Evolutionary conservation across 2,113 vertebrate species (phyloP).

Genomic region (Archocentrus centrarchus): DNA sequence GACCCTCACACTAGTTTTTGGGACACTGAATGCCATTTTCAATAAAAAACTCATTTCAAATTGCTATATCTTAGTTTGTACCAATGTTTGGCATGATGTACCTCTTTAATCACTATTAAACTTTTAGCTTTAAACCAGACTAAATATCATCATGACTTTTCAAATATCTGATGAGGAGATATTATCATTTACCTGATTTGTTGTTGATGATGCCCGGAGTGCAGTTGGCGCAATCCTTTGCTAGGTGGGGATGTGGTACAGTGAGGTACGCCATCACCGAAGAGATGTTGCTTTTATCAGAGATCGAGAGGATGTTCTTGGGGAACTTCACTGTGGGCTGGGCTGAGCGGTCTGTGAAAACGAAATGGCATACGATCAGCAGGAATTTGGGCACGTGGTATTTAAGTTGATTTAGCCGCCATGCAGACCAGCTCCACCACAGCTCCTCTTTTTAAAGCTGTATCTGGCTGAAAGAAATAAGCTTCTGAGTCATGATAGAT

Average conservation of each 20-base stretch:
- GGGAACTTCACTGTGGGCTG: slow-evolving; percentile 91
- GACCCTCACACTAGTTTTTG: background rate
- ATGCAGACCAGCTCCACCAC: background rate
- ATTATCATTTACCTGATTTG: slow-evolving; percentile 83
- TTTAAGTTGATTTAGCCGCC: background rate
- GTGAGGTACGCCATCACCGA: slow-evolving; percentile 90
- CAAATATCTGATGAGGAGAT: background rate
- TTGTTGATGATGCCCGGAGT: slow-evolving; percentile 85
- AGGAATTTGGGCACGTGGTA: background rate
- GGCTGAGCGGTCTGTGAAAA: slow-evolving; percentile 85
- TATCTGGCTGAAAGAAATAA: background rate
- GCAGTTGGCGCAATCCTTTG: slow-evolving; percentile 85
- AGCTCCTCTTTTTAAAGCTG: background rate
- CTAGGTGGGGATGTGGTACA: slow-evolving; percentile 85
- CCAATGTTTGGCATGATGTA: background rate
- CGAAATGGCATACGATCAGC: background rate
- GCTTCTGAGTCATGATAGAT: background rate
- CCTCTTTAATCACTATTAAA: background rate
- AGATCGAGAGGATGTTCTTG: slow-evolving; percentile 85
- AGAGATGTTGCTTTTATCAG: slow-evolving; percentile 82
- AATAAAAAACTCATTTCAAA: too few relatives aligned
- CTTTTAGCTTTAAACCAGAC: background rate
- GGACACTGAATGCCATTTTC: background rate
- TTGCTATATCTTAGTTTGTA: too few relatives aligned
- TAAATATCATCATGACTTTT: background rate